A percentile compares a stretch with the other conserved stretches of the same genome.
These are phyloP conservation scores for Rhagoletis pomonella DNA, from an alignment of 1,140 invertebrate species.

Conservation along the genomic window DNA sequence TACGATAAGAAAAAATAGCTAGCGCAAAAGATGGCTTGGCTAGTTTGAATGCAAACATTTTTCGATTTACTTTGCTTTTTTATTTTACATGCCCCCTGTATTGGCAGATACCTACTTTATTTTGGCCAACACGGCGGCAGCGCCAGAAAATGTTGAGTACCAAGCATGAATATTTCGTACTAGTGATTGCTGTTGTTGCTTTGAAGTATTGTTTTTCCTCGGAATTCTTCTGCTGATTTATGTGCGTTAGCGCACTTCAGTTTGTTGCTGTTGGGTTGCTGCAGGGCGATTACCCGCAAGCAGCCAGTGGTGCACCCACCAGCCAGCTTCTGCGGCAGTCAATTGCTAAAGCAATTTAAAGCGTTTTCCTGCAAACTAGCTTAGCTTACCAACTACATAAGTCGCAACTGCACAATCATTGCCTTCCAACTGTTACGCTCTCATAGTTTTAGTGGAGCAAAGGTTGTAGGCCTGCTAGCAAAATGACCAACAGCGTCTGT, in stretches of 20 bases:
- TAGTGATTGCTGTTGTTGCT: neutral
- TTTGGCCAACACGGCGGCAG: neutral
- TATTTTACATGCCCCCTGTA: neutral
- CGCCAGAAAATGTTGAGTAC: neutral
- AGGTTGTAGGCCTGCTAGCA: conserved; percentile 27
- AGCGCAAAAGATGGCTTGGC: conserved; percentile 4
- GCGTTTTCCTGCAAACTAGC: neutral
- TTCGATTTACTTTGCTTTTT: neutral
- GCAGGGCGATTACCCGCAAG: no score
- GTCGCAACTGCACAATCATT: neutral
- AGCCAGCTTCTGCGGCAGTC: conserved; percentile 37
- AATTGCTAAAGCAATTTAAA: conserved; percentile 7
- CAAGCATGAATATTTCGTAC: neutral
- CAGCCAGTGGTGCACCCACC: conserved; percentile 5
- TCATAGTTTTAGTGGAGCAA: conserved; percentile 39
- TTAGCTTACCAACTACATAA: neutral
- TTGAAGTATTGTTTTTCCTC: conserved; percentile 38
- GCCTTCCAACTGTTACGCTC: conserved; percentile 28
- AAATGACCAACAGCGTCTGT: conserved; percentile 30
- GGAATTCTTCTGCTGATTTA: conserved; percentile 36
- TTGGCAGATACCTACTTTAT: conserved; percentile 21
- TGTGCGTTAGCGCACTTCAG: conserved; percentile 30
- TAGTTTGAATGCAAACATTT: conserved; percentile 26
- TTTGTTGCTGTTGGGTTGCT: neutral
- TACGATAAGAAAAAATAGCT: neutral